These are phyloP conservation scores for Daboia siamensis DNA, from an alignment of 2,113 vertebrate genomes.

Conservation along the genomic window DNA sequence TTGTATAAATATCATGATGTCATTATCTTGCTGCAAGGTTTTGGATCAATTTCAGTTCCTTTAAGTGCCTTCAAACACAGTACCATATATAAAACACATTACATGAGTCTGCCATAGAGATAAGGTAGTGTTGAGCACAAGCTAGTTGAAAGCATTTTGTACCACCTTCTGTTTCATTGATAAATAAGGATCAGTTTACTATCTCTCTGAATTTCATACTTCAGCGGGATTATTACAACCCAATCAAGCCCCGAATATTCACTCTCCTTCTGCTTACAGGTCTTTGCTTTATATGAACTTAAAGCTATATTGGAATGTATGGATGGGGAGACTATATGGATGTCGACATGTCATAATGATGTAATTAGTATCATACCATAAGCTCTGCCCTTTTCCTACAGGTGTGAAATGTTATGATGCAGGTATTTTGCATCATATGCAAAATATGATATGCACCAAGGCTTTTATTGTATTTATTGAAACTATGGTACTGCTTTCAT, in stretches of 20 bases:
- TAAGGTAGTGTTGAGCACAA: background rate
- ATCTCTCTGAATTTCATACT: background rate
- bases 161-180: background rate
- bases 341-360: background rate
- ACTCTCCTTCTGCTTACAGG: background rate
- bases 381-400: background rate
- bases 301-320: background rate
- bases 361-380: background rate
- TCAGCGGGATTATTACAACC: background rate
- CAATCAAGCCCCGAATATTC: too few species aligned
- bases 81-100: background rate
- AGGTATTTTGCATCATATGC: background rate
- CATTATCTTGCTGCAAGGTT: background rate
- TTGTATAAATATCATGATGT: background rate
- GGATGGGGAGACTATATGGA: background rate
- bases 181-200: background rate
- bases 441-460: background rate
- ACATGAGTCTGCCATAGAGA: background rate
- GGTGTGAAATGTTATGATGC: background rate
- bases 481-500: background rate
- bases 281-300: background rate
- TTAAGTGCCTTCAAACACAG: background rate
- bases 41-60: background rate
- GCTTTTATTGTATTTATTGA: background rate
- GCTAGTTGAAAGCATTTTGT: background rate